These are phyloP conservation scores for Pseudochaenichthys georgianus DNA, from an alignment of 2,797 vertebrate genomes.

Conservation along the genomic window DNA sequence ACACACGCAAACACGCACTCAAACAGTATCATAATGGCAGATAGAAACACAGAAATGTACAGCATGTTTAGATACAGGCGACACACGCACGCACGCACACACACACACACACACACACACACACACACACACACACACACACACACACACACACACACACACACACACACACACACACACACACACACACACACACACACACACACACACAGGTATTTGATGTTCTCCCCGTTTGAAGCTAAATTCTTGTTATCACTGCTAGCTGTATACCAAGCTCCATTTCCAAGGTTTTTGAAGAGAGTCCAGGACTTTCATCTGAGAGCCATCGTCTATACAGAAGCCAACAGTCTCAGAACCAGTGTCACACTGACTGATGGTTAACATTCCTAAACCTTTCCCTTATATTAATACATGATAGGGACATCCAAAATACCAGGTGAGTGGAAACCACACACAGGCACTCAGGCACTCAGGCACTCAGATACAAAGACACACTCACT, in stretches of 20 bases:
- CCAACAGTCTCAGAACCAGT: slow-evolving; percentile 79
- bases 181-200: slow-evolving; percentile 51
- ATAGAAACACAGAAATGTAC: slow-evolving; percentile 65
- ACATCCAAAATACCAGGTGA: slow-evolving; percentile 67
- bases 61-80: slow-evolving; percentile 27
- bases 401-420: slow-evolving; percentile 78
- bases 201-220: slow-evolving; percentile 88
- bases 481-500: slow-evolving; percentile 29
- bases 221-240: slow-evolving; percentile 93
- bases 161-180: slow-evolving; percentile 43
- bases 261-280: slow-evolving; percentile 88
- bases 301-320: slow-evolving; percentile 92
- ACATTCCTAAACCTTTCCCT: slow-evolving; percentile 79
- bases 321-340: slow-evolving; percentile 79
- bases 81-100: slow-evolving; percentile 29
- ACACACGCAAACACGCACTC: neutral
- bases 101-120: slow-evolving; percentile 51
- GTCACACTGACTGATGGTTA: slow-evolving; percentile 82
- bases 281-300: slow-evolving; percentile 89
- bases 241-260: slow-evolving; percentile 92
- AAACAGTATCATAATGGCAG: slow-evolving; percentile 42
- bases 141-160: slow-evolving; percentile 45
- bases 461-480: slow-evolving; percentile 27
- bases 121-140: slow-evolving; percentile 48
- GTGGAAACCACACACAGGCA: slow-evolving; percentile 48